Percentiles rank a stretch among this genome's conserved stretches.
Evolutionary conservation across 2,797 vertebrate genomes (phyloP).

Genomic region (Caiman crocodilus): DNA sequence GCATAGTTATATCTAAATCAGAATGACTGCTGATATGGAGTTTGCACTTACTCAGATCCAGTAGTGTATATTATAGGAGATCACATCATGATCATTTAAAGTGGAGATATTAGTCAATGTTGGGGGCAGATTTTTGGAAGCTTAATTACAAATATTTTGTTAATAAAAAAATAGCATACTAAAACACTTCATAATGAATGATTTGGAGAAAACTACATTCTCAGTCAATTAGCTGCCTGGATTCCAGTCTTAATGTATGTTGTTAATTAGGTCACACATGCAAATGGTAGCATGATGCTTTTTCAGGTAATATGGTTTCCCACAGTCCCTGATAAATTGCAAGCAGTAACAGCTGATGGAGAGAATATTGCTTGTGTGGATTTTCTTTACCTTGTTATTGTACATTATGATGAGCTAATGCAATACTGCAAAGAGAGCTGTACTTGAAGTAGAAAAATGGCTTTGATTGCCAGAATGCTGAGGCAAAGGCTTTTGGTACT

Average conservation of each 20-base stretch:
- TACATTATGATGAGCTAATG: fast-evolving
- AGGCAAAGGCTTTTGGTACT: not conserved
- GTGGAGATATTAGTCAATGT: not conserved
- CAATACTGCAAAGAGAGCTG: not conserved
- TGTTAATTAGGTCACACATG: not conserved
- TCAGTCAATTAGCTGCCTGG: not conserved
- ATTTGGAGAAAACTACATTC: not conserved
- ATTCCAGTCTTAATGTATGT: not conserved
- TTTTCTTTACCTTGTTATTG: not conserved
- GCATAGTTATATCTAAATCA: not conserved
- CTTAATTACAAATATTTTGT: not conserved
- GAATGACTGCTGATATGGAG: not conserved
- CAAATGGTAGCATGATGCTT: not conserved
- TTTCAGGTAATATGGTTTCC: not conserved
- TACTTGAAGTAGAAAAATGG: not conserved
- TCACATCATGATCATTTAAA: not conserved
- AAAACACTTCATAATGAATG: not conserved
- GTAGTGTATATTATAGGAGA: not conserved
- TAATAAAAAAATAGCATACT: not conserved
- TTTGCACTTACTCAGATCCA: not conserved
- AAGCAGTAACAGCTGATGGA: not conserved
- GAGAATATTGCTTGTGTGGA: not conserved
- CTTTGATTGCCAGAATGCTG: not conserved
- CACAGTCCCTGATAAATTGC: not conserved
- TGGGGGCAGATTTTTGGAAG: not conserved